Evolutionary conservation across 2,888 invertebrate genomes (phyloP).

Genomic region (Zaprionus obscuricornis): DNA sequence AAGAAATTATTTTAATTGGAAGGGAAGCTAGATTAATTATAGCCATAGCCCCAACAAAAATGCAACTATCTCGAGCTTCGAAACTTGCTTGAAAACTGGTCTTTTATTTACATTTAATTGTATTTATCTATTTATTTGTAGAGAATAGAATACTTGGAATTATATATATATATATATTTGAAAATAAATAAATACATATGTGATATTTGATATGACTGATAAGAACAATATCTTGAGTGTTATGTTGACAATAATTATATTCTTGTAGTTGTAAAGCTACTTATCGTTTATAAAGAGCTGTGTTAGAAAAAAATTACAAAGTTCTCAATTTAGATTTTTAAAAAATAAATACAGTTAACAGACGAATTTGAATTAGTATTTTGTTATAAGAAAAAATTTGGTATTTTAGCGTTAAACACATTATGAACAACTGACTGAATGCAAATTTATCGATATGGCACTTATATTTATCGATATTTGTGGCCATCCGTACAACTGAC

Average conservation of each 20-base stretch:
- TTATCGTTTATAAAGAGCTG: background rate
- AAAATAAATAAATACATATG: background rate
- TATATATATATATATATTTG: background rate
- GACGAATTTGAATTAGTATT: too few relatives aligned
- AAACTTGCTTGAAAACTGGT: background rate
- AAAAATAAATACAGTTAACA: too few relatives aligned
- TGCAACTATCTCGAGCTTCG: constrained; percentile 12
- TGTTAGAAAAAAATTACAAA: background rate
- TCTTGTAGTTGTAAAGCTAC: background rate
- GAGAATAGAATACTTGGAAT: background rate
- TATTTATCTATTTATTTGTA: background rate
- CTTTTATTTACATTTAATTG: background rate
- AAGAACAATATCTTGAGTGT: constrained; percentile 15
- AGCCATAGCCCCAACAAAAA: background rate
- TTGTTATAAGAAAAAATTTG: background rate
- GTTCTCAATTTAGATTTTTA: too few relatives aligned
- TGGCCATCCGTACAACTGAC: constrained; percentile 60
- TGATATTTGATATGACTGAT: background rate
- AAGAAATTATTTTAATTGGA: constrained; percentile 50
- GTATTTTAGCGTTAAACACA: constrained; percentile 17
- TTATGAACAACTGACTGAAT: background rate
- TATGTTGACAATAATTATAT: background rate
- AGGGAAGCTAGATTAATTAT: constrained; percentile 35
- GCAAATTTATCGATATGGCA: constrained; percentile 31
- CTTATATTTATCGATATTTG: constrained; percentile 19